These are phyloP conservation scores for Rhamnusium bicolor DNA, from an alignment of 2,888 invertebrate genomes.

Conservation along the genomic window DNA sequence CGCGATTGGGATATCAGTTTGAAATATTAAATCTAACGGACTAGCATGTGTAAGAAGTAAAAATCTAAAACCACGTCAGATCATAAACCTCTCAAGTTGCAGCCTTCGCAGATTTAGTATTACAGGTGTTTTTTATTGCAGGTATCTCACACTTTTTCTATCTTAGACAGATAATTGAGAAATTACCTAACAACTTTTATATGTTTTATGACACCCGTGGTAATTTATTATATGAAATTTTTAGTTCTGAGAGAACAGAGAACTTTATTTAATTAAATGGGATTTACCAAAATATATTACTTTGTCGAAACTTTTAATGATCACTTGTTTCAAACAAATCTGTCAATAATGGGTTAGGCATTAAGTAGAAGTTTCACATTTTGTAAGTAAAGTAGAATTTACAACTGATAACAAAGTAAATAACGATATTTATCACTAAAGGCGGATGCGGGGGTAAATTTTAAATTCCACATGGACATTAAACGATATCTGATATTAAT, in stretches of 20 bases:
- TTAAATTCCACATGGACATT: neutral
- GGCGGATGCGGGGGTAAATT: neutral
- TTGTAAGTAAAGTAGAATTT: no score
- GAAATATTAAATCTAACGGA: constrained; percentile 19
- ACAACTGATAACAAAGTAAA: no score
- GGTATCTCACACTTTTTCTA: constrained; percentile 56
- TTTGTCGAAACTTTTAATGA: neutral
- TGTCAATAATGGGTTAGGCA: no score
- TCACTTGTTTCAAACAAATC: neutral
- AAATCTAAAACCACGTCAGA: constrained; percentile 36
- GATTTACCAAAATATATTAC: constrained; percentile 41
- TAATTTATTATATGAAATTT: constrained; percentile 52
- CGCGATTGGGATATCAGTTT: constrained; percentile 13
- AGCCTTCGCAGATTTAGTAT: constrained; percentile 54
- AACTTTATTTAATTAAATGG: constrained; percentile 48
- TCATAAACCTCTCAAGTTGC: constrained; percentile 47
- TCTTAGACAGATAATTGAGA: constrained; percentile 60
- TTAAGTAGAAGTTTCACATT: no score
- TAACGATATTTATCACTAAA: no score
- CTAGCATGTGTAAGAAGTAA: constrained; percentile 27
- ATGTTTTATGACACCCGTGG: constrained; percentile 52
- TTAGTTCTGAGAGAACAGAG: constrained; percentile 39
- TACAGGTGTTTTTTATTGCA: constrained; percentile 60
- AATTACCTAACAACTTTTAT: constrained; percentile 59
- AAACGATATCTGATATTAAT: constrained; percentile 20